phyloP scores from a whole-genome alignment of 1,140 invertebrate species.

The Cepaea nemoralis region DNA sequence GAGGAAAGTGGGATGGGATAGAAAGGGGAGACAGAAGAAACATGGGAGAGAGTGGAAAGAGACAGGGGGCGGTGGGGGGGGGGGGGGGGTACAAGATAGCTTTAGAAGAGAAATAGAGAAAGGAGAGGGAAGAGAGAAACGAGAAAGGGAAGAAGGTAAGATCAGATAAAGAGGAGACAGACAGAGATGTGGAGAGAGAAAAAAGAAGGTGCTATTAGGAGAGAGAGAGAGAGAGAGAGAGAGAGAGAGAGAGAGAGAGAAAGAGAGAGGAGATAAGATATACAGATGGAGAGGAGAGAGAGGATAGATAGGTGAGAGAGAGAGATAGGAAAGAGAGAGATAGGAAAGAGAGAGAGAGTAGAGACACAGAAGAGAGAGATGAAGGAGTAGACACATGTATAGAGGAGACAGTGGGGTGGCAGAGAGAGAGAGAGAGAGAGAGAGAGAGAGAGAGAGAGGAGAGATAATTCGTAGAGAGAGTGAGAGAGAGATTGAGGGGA shows the following conservation, averaged over 20 bases:
- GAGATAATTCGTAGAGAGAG: background rate
- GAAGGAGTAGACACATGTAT: no score
- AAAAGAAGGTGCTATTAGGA: background rate
- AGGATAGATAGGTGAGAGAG: background rate
- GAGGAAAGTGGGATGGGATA: no score
- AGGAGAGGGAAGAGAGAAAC: background rate
- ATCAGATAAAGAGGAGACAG: background rate
- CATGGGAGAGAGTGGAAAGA: no score
- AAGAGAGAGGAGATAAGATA: background rate
- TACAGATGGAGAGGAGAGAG: background rate
- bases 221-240: background rate
- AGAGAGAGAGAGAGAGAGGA: background rate
- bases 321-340: background rate
- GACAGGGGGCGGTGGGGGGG: no score
- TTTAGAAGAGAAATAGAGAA: background rate
- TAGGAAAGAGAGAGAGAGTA: background rate
- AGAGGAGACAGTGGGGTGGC: no score
- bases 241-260: background rate
- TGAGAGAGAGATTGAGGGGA: background rate
- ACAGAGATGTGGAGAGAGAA: background rate
- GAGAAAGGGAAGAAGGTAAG: background rate
- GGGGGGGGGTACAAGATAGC: no score
- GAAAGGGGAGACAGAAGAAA: no score
- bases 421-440: background rate
- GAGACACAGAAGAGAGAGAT: background rate